A percentile compares a stretch with the other conserved stretches of the same genome.
Evolutionary conservation across 2,888 invertebrate species (phyloP).

Genomic region (Palloptera scutellata): DNA sequence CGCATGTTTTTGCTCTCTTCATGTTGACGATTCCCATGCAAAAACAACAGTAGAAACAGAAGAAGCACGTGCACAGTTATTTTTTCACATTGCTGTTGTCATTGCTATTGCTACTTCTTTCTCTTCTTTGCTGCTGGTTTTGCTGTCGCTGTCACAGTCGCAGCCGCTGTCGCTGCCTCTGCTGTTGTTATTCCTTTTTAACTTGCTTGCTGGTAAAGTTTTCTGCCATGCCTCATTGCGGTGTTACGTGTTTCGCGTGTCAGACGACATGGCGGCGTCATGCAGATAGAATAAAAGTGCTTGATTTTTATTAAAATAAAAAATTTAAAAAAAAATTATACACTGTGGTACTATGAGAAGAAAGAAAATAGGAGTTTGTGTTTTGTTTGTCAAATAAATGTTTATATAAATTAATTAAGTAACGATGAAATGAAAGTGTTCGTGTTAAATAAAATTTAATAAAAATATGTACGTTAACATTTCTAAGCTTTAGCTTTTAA

Average conservation of each 20-base stretch:
- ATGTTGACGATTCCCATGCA: constrained; percentile 7
- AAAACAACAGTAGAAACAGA: too few species aligned
- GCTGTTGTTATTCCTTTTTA: constrained; percentile 23
- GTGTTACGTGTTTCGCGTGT: constrained; percentile 65
- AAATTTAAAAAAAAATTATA: constrained; percentile 21
- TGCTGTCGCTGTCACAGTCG: not conserved
- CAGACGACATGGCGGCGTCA: constrained; percentile 55
- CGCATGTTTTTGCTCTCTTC: constrained; percentile 8
- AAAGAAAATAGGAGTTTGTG: too few species aligned
- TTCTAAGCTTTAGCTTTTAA: not conserved
- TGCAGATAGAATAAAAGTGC: constrained; percentile 9
- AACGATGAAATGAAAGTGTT: not conserved
- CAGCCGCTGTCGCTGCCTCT: constrained; percentile 9
- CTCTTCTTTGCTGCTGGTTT: not conserved
- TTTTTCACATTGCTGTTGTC: not conserved
- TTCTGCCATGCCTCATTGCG: constrained; percentile 58
- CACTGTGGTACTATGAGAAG: constrained; percentile 5
- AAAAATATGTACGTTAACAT: not conserved
- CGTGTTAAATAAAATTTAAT: not conserved
- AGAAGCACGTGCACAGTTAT: constrained; percentile 19
- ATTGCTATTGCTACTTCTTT: not conserved
- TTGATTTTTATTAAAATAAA: constrained; percentile 17
- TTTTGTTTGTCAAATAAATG: not conserved
- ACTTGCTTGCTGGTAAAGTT: constrained; percentile 19
- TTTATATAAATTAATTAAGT: constrained; percentile 6